Conservation (phyloP, 2,797 vertebrate genomes). For the Eurystomus glaucurus region DNA sequence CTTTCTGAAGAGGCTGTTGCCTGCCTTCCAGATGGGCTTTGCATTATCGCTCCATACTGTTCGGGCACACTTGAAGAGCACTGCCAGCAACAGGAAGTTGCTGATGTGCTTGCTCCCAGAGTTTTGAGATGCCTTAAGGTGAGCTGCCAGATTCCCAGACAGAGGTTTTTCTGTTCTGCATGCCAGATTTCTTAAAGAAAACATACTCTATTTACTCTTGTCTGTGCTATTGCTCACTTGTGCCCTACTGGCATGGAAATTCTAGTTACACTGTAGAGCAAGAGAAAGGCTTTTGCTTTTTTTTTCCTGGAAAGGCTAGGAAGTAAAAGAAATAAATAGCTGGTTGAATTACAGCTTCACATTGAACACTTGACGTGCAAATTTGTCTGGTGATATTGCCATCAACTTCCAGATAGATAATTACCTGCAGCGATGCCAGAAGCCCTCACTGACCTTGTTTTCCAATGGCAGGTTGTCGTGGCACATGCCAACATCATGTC, state of each 20-base stretch:
- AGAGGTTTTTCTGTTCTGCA: conserved; percentile 20
- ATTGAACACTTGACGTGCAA: not conserved
- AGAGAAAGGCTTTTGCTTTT: not conserved
- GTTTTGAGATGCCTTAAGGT: conserved; percentile 37
- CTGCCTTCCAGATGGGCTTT: conserved; percentile 52
- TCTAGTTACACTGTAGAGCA: not conserved
- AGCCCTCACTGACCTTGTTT: not conserved
- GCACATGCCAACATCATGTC: not conserved
- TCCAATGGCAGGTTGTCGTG: not conserved
- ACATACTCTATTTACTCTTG: not conserved
- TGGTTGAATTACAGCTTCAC: not conserved
- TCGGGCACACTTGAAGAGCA: not conserved
- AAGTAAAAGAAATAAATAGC: not conserved
- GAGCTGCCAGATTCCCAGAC: conserved; percentile 61
- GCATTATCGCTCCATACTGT: conserved; percentile 26
- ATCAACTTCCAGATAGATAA: not conserved
- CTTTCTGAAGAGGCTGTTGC: conserved; percentile 53
- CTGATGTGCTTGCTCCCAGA: not conserved
- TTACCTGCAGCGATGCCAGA: not conserved
- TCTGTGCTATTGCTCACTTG: not conserved
- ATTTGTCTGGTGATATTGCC: not conserved
- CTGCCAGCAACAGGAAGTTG: conserved; percentile 54
- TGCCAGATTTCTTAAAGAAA: conserved; percentile 60
- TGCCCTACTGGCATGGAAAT: not conserved
- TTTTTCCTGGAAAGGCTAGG: not conserved